Base-by-base conservation (phyloP, 2,113 vertebrate genomes). In the Herpetotheres cachinnans region DNA sequence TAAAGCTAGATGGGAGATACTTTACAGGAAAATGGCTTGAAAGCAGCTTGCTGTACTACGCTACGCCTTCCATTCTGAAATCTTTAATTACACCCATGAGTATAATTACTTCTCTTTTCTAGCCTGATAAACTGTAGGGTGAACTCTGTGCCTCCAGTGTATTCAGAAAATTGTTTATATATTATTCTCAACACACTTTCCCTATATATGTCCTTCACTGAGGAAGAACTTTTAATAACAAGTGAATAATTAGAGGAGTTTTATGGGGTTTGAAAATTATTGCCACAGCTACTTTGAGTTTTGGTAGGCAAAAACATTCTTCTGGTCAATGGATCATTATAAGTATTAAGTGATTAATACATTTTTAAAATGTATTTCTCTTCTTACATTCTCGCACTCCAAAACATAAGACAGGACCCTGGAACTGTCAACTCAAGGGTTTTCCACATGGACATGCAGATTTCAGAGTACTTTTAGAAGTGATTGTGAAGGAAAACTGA, bases 21-120 rank as follows among this genome's bases (percentile, higher is more conserved):
- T 93, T 90, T 66, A 20, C 69, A 59, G 74, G 91, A 94, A 97
- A 96, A 95, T 70, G 59, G 70, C 63, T 95, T 74, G 49, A 83
- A 66, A 90, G 36, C 74, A 95, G 62, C 78, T 77, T 78, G 44
- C 66, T 87, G 62, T 90, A 92, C 55, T 87, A 70, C 86, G 93
- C 86, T 50, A 67, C 6, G 11, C 80, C 55, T 69, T 95, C 93
- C 55, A 77, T 91, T 86, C 38, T 54, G 93, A 90, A 94, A 38
- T 30, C 65, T 96, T 94, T 94, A 95, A 93, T 97, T 95, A 95
- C 87, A 95, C 83, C 29, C 78, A 84, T n/a, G 73, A 94, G 77
- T 85, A 66, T 95, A 96, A 93, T 94, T 96, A 93, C 55, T 96
- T 91, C 91, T 95, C 86, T 89, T 89, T 93, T 95, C 86, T 85